Evolutionary conservation across 1,140 invertebrate genomes (phyloP).

Genomic region (Wasmannia auropunctata): DNA sequence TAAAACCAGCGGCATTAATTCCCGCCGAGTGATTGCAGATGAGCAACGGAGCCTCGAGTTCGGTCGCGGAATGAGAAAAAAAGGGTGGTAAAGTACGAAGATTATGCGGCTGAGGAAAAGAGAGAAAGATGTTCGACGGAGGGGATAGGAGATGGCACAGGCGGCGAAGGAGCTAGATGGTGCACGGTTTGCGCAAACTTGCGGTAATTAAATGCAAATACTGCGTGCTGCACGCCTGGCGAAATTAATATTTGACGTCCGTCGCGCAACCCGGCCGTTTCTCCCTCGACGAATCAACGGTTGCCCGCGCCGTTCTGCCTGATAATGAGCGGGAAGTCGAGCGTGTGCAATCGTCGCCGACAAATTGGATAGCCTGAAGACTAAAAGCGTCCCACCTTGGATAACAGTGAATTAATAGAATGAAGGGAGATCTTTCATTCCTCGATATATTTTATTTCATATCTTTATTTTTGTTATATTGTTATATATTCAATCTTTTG

Average conservation of each 20-base stretch:
- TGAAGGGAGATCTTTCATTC: too few relatives aligned
- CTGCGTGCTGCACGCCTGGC: background rate
- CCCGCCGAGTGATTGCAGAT: constrained; percentile 10
- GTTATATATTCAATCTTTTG: too few relatives aligned
- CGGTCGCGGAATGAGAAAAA: constrained; percentile 6
- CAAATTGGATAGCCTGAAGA: too few relatives aligned
- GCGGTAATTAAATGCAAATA: constrained; percentile 57
- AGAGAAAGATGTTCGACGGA: background rate
- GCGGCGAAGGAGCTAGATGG: background rate
- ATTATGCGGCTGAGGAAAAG: background rate
- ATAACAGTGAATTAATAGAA: too few relatives aligned
- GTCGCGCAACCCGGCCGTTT: constrained; percentile 33
- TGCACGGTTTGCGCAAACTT: constrained; percentile 24
- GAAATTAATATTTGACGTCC: constrained; percentile 47
- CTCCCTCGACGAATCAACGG: constrained; percentile 28
- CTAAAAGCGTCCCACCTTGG: too few relatives aligned
- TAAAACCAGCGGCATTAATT: constrained; percentile 14
- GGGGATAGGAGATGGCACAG: background rate
- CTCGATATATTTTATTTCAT: too few relatives aligned
- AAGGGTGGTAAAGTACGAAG: background rate
- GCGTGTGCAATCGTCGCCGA: constrained; percentile 24
- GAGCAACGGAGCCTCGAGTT: background rate
- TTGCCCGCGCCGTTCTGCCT: background rate
- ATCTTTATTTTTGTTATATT: too few relatives aligned
- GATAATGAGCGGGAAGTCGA: constrained; percentile 40